Evolutionary conservation across 37 sponge, comb jelly and placozoan genomes (phyloP), one percentile per base, ranked within the genome.

Genomic region (Petrosia ficiformis): DNA sequence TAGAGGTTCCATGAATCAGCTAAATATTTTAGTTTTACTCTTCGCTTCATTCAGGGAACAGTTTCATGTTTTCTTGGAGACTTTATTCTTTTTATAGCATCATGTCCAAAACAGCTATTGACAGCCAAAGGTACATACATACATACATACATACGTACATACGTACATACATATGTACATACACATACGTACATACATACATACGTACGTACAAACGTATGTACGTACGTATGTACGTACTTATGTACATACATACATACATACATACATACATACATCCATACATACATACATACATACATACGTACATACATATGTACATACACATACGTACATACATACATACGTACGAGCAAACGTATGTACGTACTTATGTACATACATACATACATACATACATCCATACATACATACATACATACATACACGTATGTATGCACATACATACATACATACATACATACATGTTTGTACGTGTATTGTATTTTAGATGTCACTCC

Each of bases 111-210:
- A 25, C 14, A 1, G 8, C 31, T 37, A 48, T 37, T 31, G 36
- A 44, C 56, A 73, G 52, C 26, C 58, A 73, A 42, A 28, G 30
- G 48, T 48, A 44, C 48, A 52, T 22, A 73, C 56, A 73, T 37
- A 19, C 58, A 73, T 58, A 28, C 58, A 73, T 48, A 42, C 73
- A 26, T 36, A 48, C 73, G n/a, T n/a, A n/a, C n/a, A n/a, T n/a
- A n/a, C n/a, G n/a, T n/a, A n/a, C n/a, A n/a, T n/a, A n/a, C n/a
- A n/a, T n/a, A n/a, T n/a, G n/a, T n/a, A n/a, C n/a, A n/a, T n/a
- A n/a, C n/a, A n/a, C n/a, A n/a, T n/a, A n/a, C n/a, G n/a, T n/a
- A 73, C 73, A 28, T 36, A 73, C 73, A 28, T 36, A 73, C 73
- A 48, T 58, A 52, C 28, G 33, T 58, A 73, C 73, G 19, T 36